These are phyloP conservation scores for Cerceris rybyensis DNA, from an alignment of 2,888 invertebrate species.

Conservation along the genomic window DNA sequence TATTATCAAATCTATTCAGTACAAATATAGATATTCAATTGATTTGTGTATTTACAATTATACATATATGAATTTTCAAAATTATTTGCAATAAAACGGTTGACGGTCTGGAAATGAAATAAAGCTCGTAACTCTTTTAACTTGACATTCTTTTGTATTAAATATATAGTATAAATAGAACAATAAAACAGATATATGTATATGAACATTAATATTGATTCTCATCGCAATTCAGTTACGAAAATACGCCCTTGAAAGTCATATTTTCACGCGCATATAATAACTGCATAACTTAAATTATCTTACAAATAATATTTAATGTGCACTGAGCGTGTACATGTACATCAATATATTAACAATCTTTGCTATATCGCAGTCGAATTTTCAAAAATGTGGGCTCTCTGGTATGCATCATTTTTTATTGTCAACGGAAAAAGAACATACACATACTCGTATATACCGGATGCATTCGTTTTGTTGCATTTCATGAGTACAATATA, in stretches of 20 bases:
- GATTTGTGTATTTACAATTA: too few species aligned
- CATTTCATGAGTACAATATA: neutral
- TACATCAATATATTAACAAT: constrained; percentile 16
- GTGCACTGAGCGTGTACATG: constrained; percentile 4
- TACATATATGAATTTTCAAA: too few species aligned
- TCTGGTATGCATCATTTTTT: neutral
- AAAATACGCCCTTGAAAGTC: neutral
- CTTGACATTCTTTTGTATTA: constrained; percentile 46
- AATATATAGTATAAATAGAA: constrained; percentile 48
- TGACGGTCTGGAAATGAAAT: constrained; percentile 1
- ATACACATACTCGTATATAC: neutral
- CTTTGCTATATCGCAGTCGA: constrained; percentile 7
- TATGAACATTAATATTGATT: constrained; percentile 5
- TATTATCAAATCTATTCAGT: too few species aligned
- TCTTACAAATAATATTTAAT: constrained; percentile 12
- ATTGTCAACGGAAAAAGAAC: neutral
- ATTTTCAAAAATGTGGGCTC: neutral
- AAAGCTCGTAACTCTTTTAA: constrained; percentile 1
- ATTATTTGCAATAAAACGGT: too few species aligned
- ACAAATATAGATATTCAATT: too few species aligned
- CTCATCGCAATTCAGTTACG: neutral
- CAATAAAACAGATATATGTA: constrained; percentile 32
- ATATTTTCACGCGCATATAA: constrained; percentile 13
- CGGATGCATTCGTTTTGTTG: neutral
- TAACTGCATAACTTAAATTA: constrained; percentile 24